Conservation (phyloP, 1,140 invertebrate genomes). For the Metaphire vulgaris region DNA sequence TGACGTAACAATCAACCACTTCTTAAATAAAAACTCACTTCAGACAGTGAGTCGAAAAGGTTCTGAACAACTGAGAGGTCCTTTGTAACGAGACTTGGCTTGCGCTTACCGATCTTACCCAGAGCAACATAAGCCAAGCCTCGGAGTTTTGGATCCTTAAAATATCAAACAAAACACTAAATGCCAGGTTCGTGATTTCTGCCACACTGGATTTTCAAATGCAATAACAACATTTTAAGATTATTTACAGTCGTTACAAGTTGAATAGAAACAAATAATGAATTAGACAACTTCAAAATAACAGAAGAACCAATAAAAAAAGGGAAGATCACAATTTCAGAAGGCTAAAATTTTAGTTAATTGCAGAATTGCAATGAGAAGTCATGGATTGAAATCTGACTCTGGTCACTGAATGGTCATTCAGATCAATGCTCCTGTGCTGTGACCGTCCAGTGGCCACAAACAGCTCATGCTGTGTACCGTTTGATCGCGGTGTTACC, state of each 20-base stretch:
- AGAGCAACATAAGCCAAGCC: conserved; percentile 69
- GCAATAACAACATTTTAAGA: no score
- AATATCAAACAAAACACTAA: not conserved
- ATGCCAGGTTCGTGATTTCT: not conserved
- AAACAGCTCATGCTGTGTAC: no score
- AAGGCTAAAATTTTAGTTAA: no score
- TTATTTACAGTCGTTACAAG: no score
- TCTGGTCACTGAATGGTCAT: no score
- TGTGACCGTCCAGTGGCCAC: no score
- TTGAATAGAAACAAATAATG: not conserved
- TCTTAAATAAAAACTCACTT: conserved; percentile 50
- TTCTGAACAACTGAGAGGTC: conserved; percentile 61
- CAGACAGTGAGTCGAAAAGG: conserved; percentile 62
- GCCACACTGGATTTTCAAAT: not conserved
- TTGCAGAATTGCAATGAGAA: no score
- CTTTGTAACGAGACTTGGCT: conserved; percentile 64
- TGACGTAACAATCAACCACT: no score
- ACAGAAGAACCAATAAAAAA: not conserved
- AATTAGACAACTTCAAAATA: not conserved
- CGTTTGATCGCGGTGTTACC: no score
- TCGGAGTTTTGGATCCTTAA: conserved; percentile 56
- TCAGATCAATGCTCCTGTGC: no score
- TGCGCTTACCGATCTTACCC: conserved; percentile 63
- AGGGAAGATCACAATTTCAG: not conserved
- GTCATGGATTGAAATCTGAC: no score